phyloP scores from a whole-genome alignment of 2,797 vertebrate genomes.

The Darevskia mixta region DNA sequence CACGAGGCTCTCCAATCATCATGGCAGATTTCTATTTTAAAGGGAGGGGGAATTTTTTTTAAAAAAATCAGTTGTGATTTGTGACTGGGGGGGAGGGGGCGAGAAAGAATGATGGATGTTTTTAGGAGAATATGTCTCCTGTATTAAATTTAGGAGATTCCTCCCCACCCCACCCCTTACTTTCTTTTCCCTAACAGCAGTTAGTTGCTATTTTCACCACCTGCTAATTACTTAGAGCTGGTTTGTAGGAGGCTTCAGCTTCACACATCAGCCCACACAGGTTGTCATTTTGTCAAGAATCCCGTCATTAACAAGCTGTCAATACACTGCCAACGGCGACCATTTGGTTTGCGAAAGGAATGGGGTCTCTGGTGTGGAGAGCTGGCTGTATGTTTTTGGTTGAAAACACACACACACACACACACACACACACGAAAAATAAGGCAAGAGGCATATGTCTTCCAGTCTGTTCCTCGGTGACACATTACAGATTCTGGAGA shows the following conservation, averaged over 20 bases:
- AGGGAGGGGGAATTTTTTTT: background rate
- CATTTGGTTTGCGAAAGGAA: slow-evolving; percentile 82
- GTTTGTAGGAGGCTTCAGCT: slow-evolving; percentile 76
- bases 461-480: slow-evolving; percentile 82
- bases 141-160: slow-evolving; percentile 69
- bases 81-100: background rate
- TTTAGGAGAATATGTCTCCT: slow-evolving; percentile 50
- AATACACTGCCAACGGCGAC: slow-evolving; percentile 79
- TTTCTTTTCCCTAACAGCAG: slow-evolving; percentile 62
- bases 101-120: background rate
- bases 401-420: background rate
- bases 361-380: slow-evolving; percentile 75
- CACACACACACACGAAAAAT: slow-evolving; percentile 68
- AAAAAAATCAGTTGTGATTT: slow-evolving; percentile 22
- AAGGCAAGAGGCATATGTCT: slow-evolving; percentile 82
- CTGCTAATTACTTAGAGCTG: slow-evolving; percentile 79
- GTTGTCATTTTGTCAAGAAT: slow-evolving; percentile 85
- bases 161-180: background rate
- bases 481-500: slow-evolving; percentile 54
- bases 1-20: background rate
- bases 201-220: slow-evolving; percentile 79
- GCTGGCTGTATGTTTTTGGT: slow-evolving; percentile 75
- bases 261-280: slow-evolving; percentile 78
- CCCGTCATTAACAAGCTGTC: slow-evolving; percentile 86
- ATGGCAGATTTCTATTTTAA: background rate